Base-by-base conservation (phyloP, 1,140 invertebrate species). In the Brachionus koreanus region DNA sequence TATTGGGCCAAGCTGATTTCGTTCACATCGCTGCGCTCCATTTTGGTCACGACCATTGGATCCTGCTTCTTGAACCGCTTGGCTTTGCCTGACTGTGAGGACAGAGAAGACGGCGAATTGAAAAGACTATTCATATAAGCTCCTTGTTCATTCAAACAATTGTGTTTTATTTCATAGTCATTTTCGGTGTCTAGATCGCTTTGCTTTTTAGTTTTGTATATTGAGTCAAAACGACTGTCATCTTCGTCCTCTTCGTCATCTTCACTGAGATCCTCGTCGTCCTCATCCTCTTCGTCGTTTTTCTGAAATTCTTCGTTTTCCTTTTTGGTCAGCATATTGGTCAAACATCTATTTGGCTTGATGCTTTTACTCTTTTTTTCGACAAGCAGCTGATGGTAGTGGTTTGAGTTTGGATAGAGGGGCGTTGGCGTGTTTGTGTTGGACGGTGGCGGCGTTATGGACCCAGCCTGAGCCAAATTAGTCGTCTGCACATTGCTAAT, bases 61-160 rank as follows among this genome's bases (percentile, higher is more conserved):
- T 74, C 42, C 12, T 42, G 33, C 10, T 65, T 43, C 19, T 79
- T 79, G 7, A 23, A 6, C 9, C 35, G 35, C 39, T 23, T 57
- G 23, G 0, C 35, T 10, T 65, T 65, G 19, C 16, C 16, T 7
- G 49, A 57, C 7, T 23, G 16, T 42, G 76, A 79, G 4, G 76
- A 79, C 2, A 79, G 10, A 0, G 76, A 79, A 16, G 76, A 79
- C 25, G 76, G 76, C 12, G 76, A 79, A 61, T 79, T 79, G 33
- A 79, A 79, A 25, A 79, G 29, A 23, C 19, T 61, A 35, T 65
- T 79, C 39, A 65, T 61, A 19, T 79, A 79, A 16, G 76, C 49
- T 7, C 61, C 61, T 33, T 79, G 35, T 37, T 65, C 76, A 42
- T n/a, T 79, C 9, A 79, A 7, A 39, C 76, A 61, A 65, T 57